Evolutionary conservation across 2,888 invertebrate species (phyloP), one percentile per base, ranked within the genome.

Genomic region (Allacma fusca): DNA sequence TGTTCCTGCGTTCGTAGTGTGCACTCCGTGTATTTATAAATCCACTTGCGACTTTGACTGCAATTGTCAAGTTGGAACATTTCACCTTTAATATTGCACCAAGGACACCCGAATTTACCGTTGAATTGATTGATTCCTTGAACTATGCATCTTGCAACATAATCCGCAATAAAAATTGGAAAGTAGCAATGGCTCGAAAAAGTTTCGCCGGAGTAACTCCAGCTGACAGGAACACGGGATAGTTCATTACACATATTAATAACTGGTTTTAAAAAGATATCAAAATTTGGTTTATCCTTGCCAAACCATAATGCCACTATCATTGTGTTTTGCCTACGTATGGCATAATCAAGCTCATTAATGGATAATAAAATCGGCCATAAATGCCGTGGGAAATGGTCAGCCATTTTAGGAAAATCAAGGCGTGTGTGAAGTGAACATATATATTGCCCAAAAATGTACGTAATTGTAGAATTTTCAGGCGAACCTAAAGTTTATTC

Each of bases 281-380:
- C 50, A 50, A 71, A 71, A 26, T 44, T 69, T 21, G 69, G 69
- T 34, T 69, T 69, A 12, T 29, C 19, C 12, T 24, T 67, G 19
- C 67, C 67, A 67, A 13, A 67, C 67, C 67, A 67, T 24, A 77
- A 23, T n/a, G 70, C 65, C 16, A 44, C 70, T 4, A 77, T n/a
- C 0, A 75, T n/a, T 24, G 62, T 50, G 29, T 71, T 40, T 44
- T 43, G 34, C 28, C 59, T 29, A 23, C 79, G 5, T 21, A 69
- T 23, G 62, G 34, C 16, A 34, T 74, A 64, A 16, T 59, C 50
- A 7, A 79, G 57, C 26, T 79, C 79, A 62, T 77, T 77, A 13
- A 79, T 29, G 4, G 76, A 59, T 12, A 76, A 13, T 9, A 80
- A 34, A 23, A 79, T 34, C 0, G 80, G 79, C 81, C 81, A 81